These are phyloP conservation scores for Chrysina gloriosa DNA, from an alignment of 2,888 invertebrate genomes.

Conservation along the genomic window DNA sequence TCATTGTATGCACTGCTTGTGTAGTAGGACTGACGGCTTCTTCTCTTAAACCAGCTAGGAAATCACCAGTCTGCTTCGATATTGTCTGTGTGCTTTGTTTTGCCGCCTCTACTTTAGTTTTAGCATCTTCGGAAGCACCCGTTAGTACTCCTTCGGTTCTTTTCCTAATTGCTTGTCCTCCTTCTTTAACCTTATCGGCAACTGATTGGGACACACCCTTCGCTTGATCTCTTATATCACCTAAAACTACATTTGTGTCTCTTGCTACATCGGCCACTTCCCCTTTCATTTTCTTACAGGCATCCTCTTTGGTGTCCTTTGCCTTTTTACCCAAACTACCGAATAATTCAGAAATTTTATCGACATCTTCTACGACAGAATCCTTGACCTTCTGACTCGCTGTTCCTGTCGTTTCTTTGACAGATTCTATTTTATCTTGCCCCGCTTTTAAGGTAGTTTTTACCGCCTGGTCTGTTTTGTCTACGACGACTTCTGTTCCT, in stretches of 20 bases:
- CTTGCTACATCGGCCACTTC: not conserved
- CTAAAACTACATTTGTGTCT: not conserved
- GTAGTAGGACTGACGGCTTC: too few species aligned
- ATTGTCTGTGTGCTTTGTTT: too few species aligned
- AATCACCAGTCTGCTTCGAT: too few species aligned
- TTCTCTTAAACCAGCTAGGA: too few species aligned
- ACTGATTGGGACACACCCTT: conserved; percentile 43
- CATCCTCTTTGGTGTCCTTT: conserved; percentile 36
- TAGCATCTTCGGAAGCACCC: too few species aligned
- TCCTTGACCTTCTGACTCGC: conserved; percentile 43
- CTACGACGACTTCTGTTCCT: conserved; percentile 29
- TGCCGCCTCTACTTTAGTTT: too few species aligned
- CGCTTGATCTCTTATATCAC: conserved; percentile 6
- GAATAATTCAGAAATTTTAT: conserved; percentile 55
- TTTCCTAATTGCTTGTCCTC: not conserved
- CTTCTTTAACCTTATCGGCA: conserved; percentile 28
- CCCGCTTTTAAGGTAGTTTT: not conserved
- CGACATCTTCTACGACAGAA: conserved; percentile 49
- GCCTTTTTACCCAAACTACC: conserved; percentile 46
- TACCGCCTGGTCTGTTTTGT: not conserved
- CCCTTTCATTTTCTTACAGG: conserved; percentile 11
- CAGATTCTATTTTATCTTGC: conserved; percentile 33
- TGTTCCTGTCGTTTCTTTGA: conserved; percentile 42
- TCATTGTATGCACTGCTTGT: too few species aligned
- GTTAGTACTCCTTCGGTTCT: too few species aligned